A percentile compares a stretch with the other conserved stretches of the same genome.
Evolutionary conservation across 2,888 invertebrate species (phyloP).

Genomic region (Cordylochernes scorpioides): DNA sequence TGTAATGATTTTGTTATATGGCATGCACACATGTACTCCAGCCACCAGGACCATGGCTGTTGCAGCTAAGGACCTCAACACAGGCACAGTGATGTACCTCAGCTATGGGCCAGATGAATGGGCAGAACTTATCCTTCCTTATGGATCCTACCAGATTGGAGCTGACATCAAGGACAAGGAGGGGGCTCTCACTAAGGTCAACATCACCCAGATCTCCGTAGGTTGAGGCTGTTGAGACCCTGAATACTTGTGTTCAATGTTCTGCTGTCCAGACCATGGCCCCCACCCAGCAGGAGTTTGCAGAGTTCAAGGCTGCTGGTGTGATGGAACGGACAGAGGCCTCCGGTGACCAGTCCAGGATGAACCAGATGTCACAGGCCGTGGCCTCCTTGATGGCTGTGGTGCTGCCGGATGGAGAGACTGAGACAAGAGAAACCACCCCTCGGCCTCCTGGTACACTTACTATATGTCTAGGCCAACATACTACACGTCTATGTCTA

Average conservation of each 20-base stretch:
- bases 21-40: not conserved
- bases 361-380: slow-evolving; percentile 16
- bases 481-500: too few species aligned
- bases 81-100: slow-evolving; percentile 12
- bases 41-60: not conserved
- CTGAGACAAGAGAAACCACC: too few species aligned
- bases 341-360: slow-evolving; percentile 16
- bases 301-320: slow-evolving; percentile 14
- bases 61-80: slow-evolving; percentile 11
- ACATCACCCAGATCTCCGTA: slow-evolving; percentile 14
- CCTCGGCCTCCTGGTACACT: too few species aligned
- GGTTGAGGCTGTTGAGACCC: not conserved
- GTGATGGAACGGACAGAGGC: slow-evolving; percentile 15
- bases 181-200: slow-evolving; percentile 14
- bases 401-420: slow-evolving; percentile 13
- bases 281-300: slow-evolving; percentile 15
- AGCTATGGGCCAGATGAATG: slow-evolving; percentile 14
- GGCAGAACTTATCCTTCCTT: slow-evolving; percentile 13
- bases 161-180: slow-evolving; percentile 16
- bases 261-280: not conserved
- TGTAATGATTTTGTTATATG: too few species aligned
- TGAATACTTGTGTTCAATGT: not conserved
- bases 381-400: slow-evolving; percentile 15
- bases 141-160: slow-evolving; percentile 14
- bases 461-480: too few species aligned